Evolutionary conservation across 2,797 vertebrate genomes (phyloP).

Genomic region (Gymnodraco acuticeps): DNA sequence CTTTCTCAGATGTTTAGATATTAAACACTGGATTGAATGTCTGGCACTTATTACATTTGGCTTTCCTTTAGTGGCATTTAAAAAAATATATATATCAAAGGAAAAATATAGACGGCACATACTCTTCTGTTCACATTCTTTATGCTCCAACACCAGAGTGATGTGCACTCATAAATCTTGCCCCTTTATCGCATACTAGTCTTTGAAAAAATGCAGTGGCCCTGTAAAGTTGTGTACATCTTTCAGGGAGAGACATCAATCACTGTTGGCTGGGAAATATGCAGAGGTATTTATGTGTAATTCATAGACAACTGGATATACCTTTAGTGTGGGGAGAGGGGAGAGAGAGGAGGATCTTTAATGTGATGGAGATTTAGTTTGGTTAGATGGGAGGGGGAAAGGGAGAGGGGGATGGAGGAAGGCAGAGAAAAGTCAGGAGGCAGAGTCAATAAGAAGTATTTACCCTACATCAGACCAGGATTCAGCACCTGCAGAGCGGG

Average conservation of each 20-base stretch:
- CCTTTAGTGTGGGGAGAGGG: slow-evolving; percentile 14
- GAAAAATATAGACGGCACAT: slow-evolving; percentile 39
- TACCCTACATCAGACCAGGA: slow-evolving; percentile 43
- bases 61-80: slow-evolving; percentile 40
- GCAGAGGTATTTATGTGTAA: slow-evolving; percentile 14
- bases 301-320: slow-evolving; percentile 18
- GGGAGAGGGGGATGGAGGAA: slow-evolving; percentile 52
- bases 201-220: slow-evolving; percentile 49
- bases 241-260: slow-evolving; percentile 20
- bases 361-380: slow-evolving; percentile 59
- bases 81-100: slow-evolving; percentile 47
- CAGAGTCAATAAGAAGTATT: slow-evolving; percentile 51
- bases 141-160: slow-evolving; percentile 33
- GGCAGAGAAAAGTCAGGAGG: slow-evolving; percentile 58
- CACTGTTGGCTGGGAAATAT: slow-evolving; percentile 12
- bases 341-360: slow-evolving; percentile 70
- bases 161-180: slow-evolving; percentile 49
- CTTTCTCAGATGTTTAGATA: slow-evolving; percentile 77
- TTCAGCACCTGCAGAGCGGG: slow-evolving; percentile 27
- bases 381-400: slow-evolving; percentile 69
- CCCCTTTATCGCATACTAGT: slow-evolving; percentile 26
- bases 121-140: slow-evolving; percentile 42
- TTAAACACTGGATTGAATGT: slow-evolving; percentile 60
- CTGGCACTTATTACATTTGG: slow-evolving; percentile 60
- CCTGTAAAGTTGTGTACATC: slow-evolving; percentile 36